Base-by-base conservation (phyloP, 2,797 vertebrate species). In the Synanceia verrucosa region DNA sequence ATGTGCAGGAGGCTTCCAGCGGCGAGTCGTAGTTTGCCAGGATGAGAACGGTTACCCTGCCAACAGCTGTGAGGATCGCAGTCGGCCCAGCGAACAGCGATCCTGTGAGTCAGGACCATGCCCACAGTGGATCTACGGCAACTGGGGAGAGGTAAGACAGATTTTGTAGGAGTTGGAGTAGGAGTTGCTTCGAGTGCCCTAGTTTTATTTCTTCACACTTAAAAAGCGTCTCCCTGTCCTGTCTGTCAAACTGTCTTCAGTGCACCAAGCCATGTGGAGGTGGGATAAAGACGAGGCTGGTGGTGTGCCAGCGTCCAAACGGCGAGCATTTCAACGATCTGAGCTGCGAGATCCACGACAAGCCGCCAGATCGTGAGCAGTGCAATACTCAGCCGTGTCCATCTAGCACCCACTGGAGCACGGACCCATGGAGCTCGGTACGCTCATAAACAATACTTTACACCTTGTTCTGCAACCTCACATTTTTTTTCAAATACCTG, bases 391-490 rank as follows among this genome's bases (percentile, higher is more conserved):
- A 96, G 56, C 92, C 94, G 70, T 99, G 98, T 92, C 94, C 95
- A 56, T 94, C 93, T 82, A 96, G 94, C 79, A 94, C 96, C 43
- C 94, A 94, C 67, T 99, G 97, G 98, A 97, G 93, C 84, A 88
- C 96, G 88, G 96, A 97, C 91, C 96, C 96, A 88, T 99, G 98
- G 98, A 99, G 96, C 93, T 95, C 95, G 97, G 97, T 99, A 98
- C 95, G 97, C 92, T 94, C 94, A 83, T 99, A 96, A 96, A 86
- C 81, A 78, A 82, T 82, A 88, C 73, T 87, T 60, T 86, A 51
- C 77, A 67, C 62, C 70, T 84, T 80, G 53, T 79, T 80, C 79
- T 73, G 65, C 61, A 82, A 52, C 70, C 70, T 89, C 85, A 81
- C 64, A 23, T 78, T 56, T 76, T 55, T 79, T 80, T 57, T 73